Percentiles rank a stretch among this genome's conserved stretches.
Evolutionary conservation across 2,888 invertebrate species (phyloP).

Genomic region (Cryptus viduatorius): DNA sequence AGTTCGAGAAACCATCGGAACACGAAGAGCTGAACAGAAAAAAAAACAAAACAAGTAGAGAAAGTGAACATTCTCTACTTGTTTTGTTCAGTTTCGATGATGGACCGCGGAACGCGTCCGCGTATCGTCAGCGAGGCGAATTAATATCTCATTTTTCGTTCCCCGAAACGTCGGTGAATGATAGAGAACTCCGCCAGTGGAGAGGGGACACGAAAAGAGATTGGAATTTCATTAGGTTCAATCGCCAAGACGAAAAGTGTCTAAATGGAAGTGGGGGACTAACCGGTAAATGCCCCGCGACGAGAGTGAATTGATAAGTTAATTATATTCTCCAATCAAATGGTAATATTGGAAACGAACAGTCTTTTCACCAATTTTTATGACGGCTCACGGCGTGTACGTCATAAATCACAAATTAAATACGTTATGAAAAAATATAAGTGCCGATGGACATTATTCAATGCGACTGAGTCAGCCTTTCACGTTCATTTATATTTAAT

Average conservation of each 20-base stretch:
- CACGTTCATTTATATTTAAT: constrained; percentile 34
- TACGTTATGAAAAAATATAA: background rate
- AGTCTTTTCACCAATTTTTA: background rate
- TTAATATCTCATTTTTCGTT: constrained; percentile 1
- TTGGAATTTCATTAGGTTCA: constrained; percentile 41
- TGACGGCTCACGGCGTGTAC: background rate
- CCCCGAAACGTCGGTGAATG: background rate
- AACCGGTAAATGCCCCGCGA: background rate
- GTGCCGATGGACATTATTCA: background rate
- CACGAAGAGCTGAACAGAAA: background rate
- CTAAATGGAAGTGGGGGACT: constrained; percentile 3
- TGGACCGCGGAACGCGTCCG: background rate
- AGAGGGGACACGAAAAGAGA: constrained; percentile 16
- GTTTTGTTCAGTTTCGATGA: constrained; percentile 1
- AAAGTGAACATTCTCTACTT: constrained; percentile 11
- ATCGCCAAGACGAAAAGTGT: constrained; percentile 32
- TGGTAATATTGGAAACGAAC: background rate
- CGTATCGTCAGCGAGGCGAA: constrained; percentile 31
- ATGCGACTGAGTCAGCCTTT: constrained; percentile 8
- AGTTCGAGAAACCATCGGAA: constrained; percentile 1
- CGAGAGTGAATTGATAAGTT: background rate
- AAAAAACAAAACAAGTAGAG: constrained; percentile 22
- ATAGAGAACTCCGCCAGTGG: background rate
- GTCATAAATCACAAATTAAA: background rate
- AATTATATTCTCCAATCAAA: constrained; percentile 2